Evolutionary conservation across 2,797 vertebrate species (phyloP), one percentile per base, ranked within the genome.

Genomic region (Silurus lanzhouensis): DNA sequence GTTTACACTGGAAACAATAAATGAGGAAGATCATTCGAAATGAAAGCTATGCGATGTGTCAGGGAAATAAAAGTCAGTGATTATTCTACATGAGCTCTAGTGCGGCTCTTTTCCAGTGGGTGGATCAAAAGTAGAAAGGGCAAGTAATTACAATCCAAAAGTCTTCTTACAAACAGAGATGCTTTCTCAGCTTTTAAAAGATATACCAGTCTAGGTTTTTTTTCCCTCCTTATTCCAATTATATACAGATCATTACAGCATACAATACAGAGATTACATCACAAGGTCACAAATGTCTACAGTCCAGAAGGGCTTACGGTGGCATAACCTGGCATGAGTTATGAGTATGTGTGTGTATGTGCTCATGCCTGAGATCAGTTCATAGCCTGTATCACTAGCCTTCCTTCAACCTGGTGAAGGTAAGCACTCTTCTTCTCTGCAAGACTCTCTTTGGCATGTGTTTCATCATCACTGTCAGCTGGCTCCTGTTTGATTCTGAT

Each of bases 401-500:
- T 96, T 91, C 97, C 97, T 95, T 98, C 98, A 95, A 99, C 97
- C 96, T 99, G 97, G 96, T 97, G 97, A 90, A 99, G 95, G 95
- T 97, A 98, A 95, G 95, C 91, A 94, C 94, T 96, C 94, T 97
- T 96, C 95, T 97, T 95, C 87, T 95, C 92, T 94, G 95, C 96
- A 90, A 97, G 93, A 93, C 96, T 95, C 93, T 96, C 95, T 93
- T 94, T 94, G 92, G 93, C 94, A 93, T 97, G 94, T 90, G 92
- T 94, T 93, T 98, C 97, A 72, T 99, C 97, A 88, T 97, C 97
- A 88, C 97, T 99, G 93, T 99, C 96, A 78, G 85, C 92, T 8
- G 97, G 97, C 91, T 99, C 98, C 92, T 98, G 96, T 92, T 99
- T 99, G 93, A 99, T 97, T 92, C 96, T 97, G 89, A 99, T 97